Conservation (phyloP, 2,888 invertebrate genomes). For the Idaea dimidiata region DNA sequence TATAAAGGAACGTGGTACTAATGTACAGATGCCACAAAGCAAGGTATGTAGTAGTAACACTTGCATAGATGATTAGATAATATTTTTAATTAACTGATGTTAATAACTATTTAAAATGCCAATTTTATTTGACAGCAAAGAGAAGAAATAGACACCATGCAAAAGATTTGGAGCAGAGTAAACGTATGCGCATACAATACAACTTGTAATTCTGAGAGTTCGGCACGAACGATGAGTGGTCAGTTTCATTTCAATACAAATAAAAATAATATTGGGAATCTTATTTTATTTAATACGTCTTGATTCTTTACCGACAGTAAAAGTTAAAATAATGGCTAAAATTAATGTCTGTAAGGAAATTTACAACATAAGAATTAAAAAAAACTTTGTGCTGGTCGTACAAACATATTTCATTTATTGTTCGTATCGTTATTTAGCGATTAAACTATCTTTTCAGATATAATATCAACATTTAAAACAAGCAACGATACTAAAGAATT, state of each 20-base stretch:
- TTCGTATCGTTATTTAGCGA: too few relatives aligned
- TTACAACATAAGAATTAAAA: too few relatives aligned
- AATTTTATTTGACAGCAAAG: constrained; percentile 54
- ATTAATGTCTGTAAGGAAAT: too few relatives aligned
- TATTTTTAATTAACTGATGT: background rate
- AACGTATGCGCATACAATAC: constrained; percentile 65
- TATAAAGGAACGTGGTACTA: constrained; percentile 68
- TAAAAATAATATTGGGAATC: background rate
- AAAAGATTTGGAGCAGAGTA: constrained; percentile 71
- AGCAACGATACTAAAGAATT: constrained; percentile 83
- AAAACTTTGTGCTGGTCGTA: too few relatives aligned
- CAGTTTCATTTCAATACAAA: constrained; percentile 36
- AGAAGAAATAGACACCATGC: constrained; percentile 74
- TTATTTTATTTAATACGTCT: too few relatives aligned
- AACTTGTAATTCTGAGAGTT: constrained; percentile 56
- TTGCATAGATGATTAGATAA: constrained; percentile 6
- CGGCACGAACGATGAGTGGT: constrained; percentile 68
- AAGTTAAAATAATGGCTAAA: too few relatives aligned
- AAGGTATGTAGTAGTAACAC: constrained; percentile 43
- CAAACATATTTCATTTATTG: too few relatives aligned
- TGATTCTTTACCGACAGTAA: too few relatives aligned
- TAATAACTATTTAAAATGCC: constrained; percentile 2
- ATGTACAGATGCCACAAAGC: constrained; percentile 72
- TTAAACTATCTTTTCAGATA: constrained; percentile 44
- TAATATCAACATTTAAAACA: constrained; percentile 64